These are phyloP conservation scores for Helleia helle DNA, from an alignment of 2,888 invertebrate genomes.

Conservation along the genomic window DNA sequence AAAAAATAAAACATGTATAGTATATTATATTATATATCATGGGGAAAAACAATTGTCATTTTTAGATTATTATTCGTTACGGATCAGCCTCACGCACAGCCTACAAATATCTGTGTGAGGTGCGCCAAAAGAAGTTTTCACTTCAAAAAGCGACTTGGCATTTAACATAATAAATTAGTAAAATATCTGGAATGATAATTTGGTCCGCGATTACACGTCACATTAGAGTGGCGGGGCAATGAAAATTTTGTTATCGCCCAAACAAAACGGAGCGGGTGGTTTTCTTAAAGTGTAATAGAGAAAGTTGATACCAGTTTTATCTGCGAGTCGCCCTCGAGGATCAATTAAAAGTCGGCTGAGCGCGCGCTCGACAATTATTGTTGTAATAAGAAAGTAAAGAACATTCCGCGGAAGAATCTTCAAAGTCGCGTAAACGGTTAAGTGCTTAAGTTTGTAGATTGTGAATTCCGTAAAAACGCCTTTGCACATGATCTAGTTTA, in stretches of 20 bases:
- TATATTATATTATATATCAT: too few relatives aligned
- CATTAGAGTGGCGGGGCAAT: constrained; percentile 37
- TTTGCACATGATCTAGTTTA: too few relatives aligned
- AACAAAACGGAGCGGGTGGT: constrained; percentile 50
- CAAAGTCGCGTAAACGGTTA: constrained; percentile 23
- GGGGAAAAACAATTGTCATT: too few relatives aligned
- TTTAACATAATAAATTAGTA: too few relatives aligned
- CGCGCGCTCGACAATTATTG: constrained; percentile 60
- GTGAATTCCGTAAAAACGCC: constrained; percentile 1
- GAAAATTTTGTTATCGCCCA: constrained; percentile 62
- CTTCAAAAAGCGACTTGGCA: too few relatives aligned
- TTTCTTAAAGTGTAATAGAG: constrained; percentile 72
- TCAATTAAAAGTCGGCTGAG: constrained; percentile 71
- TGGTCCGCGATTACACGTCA: constrained; percentile 33
- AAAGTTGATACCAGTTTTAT: constrained; percentile 70
- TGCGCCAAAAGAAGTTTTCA: too few relatives aligned
- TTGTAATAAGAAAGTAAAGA: constrained; percentile 51
- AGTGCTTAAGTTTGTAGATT: constrained; percentile 23
- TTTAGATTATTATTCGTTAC: too few relatives aligned
- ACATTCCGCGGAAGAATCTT: constrained; percentile 32
- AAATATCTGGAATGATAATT: constrained; percentile 30
- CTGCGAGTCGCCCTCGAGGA: constrained; percentile 68
- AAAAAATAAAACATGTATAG: too few relatives aligned
- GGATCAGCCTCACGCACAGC: too few relatives aligned
- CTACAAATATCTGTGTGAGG: too few relatives aligned